A percentile compares a stretch with the other conserved stretches of the same genome.
phyloP scores from a whole-genome alignment of 2,797 vertebrate genomes.

The Pipistrellus nathusii region DNA sequence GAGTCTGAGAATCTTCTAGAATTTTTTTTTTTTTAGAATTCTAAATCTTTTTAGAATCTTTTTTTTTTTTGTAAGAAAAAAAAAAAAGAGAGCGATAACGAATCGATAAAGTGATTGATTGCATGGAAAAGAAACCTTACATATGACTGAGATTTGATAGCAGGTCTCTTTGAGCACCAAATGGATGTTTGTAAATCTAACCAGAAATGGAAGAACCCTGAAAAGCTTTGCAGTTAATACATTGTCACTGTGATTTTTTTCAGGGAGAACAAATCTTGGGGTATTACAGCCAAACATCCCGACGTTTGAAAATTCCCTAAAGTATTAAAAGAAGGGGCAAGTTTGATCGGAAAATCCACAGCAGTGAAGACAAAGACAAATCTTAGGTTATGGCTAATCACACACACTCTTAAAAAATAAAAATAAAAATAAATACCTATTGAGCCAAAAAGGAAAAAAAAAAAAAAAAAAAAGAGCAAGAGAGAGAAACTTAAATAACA shows the following conservation, averaged over 20 bases:
- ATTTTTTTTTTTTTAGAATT: not conserved
- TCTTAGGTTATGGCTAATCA: conserved; percentile 98
- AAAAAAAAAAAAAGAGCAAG: conserved; percentile 79
- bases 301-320: conserved; percentile 99
- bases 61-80: not conserved
- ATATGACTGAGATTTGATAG: conserved; percentile 89
- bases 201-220: conserved; percentile 96
- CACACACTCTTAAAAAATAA: conserved; percentile 92
- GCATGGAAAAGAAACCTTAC: conserved; percentile 94
- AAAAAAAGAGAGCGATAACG: conserved; percentile 85
- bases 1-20: conserved; percentile 88
- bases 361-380: conserved; percentile 99
- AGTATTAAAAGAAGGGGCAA: conserved; percentile 99
- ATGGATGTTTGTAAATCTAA: conserved; percentile 90
- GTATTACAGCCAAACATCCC: conserved; percentile 99
- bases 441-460: conserved; percentile 88
- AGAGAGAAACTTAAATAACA: conserved; percentile 89
- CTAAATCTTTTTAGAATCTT: too few relatives aligned
- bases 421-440: conserved; percentile 82
- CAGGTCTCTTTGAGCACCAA: conserved; percentile 85
- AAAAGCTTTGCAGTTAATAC: conserved; percentile 99
- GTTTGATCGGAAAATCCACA: conserved; percentile 99
- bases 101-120: conserved; percentile 92
- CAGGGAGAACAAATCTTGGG: conserved; percentile 99
- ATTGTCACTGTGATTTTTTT: conserved; percentile 99